Base-by-base conservation (phyloP, 2,797 vertebrate genomes). In the Scyliorhinus canicula region DNA sequence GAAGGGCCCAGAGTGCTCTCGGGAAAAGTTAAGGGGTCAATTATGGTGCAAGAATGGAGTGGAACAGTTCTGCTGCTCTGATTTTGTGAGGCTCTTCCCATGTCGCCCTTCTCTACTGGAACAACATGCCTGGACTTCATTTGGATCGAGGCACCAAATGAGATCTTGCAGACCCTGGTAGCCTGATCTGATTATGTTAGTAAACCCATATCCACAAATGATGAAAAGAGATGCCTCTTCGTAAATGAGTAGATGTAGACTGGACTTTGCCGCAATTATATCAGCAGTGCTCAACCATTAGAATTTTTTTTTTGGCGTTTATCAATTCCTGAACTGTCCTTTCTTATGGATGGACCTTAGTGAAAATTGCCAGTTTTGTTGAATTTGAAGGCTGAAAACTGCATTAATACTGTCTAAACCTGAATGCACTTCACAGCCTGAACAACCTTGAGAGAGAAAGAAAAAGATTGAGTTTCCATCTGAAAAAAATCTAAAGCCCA, bases 401-500 rank as follows among this genome's bases (percentile, higher is more conserved):
- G 93, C 12, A 71, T 94, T 74, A 71, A 74, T 67, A 19, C 28
- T 94, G 47, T 50, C 60, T 65, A 57, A 91, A 65, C 21, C 67
- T 74, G 65, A 94, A n/a, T 71, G 16, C 93, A 71, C 69, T 74
- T 71, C 65, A 71, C 31, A 94, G 65, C 44, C 47, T 74, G 26
- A 74, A 69, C 44, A 93, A 93, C 65, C 65, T 69, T 69, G 93
- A 94, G 44, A 69, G 91, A 69, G 63, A 91, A 55, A 91, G n/a
- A 93, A 6, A 69, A 16, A 52, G 47, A 93, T 28, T 91, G 88
- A 93, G 67, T 44, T 74, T 74, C 65, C 69, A 94, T 94, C 67
- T 94, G 65, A 74, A 94, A 94, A 44, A 74, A 69, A 94, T 69
- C 93, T 94, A 94, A 94, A 94, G 69, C 93, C 47, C 21, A 93